phyloP scores from a whole-genome alignment of 2,797 vertebrate genomes.

The Ctenopoma multispine region DNA sequence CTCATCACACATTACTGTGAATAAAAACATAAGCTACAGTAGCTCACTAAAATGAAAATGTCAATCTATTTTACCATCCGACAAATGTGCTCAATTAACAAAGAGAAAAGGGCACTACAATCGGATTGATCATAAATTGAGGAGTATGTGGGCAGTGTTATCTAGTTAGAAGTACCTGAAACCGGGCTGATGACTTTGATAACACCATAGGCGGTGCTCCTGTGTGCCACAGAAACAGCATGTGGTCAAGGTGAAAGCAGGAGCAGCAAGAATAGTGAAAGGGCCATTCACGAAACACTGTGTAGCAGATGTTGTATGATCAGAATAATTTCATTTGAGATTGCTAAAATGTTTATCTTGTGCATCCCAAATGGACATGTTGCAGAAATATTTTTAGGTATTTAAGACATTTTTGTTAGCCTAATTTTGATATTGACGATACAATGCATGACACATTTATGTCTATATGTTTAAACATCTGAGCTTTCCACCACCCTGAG shows the following conservation, averaged over 20 bases:
- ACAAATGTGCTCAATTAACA: conserved; percentile 49
- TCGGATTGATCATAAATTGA: conserved; percentile 47
- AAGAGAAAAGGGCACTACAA: conserved; percentile 26
- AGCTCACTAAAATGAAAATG: conserved; percentile 53
- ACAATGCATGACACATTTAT: conserved; percentile 15
- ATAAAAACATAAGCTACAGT: conserved; percentile 38
- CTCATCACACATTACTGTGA: conserved; percentile 34
- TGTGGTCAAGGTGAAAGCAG: conserved; percentile 78
- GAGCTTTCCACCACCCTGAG: conserved; percentile 40
- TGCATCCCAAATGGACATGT: conserved; percentile 11
- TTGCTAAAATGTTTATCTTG: conserved; percentile 37
- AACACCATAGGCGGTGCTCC: conserved; percentile 68
- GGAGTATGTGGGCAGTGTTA: conserved; percentile 31
- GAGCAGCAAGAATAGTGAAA: conserved; percentile 47
- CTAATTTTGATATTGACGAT: conserved; percentile 3
- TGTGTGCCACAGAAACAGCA: conserved; percentile 64
- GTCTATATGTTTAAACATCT: conserved; percentile 7
- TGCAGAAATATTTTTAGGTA: conserved; percentile 1
- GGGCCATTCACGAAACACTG: conserved; percentile 39
- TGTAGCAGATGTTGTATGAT: conserved; percentile 49
- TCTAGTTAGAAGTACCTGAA: conserved; percentile 49
- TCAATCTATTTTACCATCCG: conserved; percentile 59
- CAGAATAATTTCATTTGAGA: conserved; percentile 26
- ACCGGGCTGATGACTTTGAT: conserved; percentile 77
- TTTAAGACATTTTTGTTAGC: conserved; percentile 7